These are phyloP conservation scores for Cyphomyrus plagiostoma DNA, from an alignment of 2,113 vertebrate genomes.

Conservation along the genomic window DNA sequence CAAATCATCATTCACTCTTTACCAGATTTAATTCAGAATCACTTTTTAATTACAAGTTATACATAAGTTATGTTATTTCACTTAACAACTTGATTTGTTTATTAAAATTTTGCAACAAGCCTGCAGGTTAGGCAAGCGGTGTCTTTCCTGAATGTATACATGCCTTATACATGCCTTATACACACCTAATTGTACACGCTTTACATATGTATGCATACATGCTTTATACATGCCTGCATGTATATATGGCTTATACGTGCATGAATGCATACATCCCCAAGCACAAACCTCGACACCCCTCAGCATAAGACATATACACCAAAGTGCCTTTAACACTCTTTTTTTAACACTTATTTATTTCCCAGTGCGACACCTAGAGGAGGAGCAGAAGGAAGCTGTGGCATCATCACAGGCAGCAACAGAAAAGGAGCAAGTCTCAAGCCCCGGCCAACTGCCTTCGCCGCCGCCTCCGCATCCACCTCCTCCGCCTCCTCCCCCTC, in stretches of 20 bases:
- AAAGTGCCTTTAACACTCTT: neutral
- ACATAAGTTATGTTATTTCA: neutral
- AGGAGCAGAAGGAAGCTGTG: constrained; percentile 10
- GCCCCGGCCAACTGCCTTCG: neutral
- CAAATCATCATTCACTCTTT: neutral
- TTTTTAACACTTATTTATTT: neutral
- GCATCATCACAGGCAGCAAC: neutral
- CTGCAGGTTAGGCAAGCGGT: neutral
- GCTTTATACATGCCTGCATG: too few species aligned
- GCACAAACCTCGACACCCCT: neutral
- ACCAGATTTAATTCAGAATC: neutral
- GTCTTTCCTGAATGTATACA: neutral
- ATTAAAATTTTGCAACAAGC: neutral
- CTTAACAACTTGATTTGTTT: neutral
- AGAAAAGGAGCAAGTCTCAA: neutral
- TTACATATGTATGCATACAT: neutral
- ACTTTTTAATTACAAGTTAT: neutral
- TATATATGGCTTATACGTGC: too few species aligned
- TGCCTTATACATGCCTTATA: neutral
- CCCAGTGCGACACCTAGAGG: constrained; percentile 45
- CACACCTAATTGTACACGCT: neutral
- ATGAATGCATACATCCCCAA: neutral
- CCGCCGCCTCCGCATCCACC: constrained; percentile 27
- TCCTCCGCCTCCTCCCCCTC: constrained; percentile 12
- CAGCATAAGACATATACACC: neutral